Percentiles rank a stretch among this genome's conserved stretches.
phyloP scores from a whole-genome alignment of 2,888 invertebrate species.

The Ennomos fuscantarius region DNA sequence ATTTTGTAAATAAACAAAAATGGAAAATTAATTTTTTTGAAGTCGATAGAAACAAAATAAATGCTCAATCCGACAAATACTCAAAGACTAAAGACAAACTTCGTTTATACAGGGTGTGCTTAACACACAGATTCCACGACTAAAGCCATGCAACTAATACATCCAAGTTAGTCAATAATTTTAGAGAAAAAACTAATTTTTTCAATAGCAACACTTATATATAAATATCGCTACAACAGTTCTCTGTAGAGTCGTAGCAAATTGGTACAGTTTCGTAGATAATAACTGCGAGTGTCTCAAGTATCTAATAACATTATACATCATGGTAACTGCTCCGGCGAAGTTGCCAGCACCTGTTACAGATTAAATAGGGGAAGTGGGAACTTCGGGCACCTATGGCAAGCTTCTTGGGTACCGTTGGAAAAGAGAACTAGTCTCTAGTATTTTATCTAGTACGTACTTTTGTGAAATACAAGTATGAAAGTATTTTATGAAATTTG shows the following conservation, averaged over 20 bases:
- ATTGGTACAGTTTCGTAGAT: constrained; percentile 2
- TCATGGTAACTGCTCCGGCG: constrained; percentile 25
- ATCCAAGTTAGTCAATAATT: no score
- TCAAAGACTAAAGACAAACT: no score
- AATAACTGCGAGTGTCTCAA: constrained; percentile 10
- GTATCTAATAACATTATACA: constrained; percentile 31
- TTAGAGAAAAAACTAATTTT: not conserved
- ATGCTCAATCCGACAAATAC: no score
- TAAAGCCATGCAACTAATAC: no score
- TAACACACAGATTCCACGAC: no score
- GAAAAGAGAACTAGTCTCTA: constrained; percentile 2
- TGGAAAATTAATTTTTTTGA: no score
- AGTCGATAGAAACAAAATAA: no score
- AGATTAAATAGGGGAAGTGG: constrained; percentile 32
- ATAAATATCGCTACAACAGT: not conserved
- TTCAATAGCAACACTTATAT: no score
- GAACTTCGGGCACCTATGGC: constrained; percentile 23
- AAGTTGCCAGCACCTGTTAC: constrained; percentile 30
- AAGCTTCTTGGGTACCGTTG: constrained; percentile 22
- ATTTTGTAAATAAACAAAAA: no score
- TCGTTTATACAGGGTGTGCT: no score
- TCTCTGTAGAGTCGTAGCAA: not conserved
- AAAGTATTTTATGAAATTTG: no score
- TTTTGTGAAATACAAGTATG: not conserved
- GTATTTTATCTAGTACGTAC: not conserved